Conservation (phyloP, 2,113 vertebrate species). For the Hippoglossus stenolepis region DNA sequence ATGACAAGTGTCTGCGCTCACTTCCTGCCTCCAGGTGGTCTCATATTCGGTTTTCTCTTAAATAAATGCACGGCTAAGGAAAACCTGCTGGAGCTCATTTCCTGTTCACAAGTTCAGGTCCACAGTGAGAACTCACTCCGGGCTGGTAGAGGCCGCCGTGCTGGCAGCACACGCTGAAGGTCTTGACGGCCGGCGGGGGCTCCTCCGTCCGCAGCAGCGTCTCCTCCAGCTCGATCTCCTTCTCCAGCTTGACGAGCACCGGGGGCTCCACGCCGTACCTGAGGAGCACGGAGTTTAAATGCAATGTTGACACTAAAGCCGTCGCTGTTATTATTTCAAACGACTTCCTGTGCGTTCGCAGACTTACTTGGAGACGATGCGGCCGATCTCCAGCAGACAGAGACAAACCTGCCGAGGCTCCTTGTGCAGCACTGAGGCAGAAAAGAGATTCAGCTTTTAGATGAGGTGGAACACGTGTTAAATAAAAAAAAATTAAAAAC, state of each 20-base stretch:
- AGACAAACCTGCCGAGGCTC: constrained; percentile 97
- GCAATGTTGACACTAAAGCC: no score
- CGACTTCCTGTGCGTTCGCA: no score
- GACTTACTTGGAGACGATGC: constrained; percentile 91
- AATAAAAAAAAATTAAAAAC: neutral
- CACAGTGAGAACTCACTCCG: constrained; percentile 83
- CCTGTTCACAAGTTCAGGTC: neutral
- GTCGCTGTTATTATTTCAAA: neutral
- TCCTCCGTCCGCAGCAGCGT: constrained; percentile 88
- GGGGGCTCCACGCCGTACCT: constrained; percentile 97
- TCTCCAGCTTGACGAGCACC: constrained; percentile 95
- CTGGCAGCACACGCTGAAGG: constrained; percentile 91
- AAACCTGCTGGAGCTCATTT: neutral
- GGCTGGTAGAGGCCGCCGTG: constrained; percentile 89
- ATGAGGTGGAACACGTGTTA: neutral
- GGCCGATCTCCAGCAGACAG: constrained; percentile 94
- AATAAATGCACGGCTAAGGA: no score
- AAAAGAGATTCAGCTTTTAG: constrained; percentile 11
- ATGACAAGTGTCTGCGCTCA: neutral
- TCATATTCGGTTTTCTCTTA: neutral
- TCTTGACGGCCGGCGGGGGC: constrained; percentile 83
- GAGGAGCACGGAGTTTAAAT: neutral
- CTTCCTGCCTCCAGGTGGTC: constrained; percentile 1
- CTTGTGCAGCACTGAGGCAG: constrained; percentile 91
- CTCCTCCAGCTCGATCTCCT: constrained; percentile 98